Evolutionary conservation across 2,888 invertebrate species (phyloP).

Genomic region (Drosophila yooni): DNA sequence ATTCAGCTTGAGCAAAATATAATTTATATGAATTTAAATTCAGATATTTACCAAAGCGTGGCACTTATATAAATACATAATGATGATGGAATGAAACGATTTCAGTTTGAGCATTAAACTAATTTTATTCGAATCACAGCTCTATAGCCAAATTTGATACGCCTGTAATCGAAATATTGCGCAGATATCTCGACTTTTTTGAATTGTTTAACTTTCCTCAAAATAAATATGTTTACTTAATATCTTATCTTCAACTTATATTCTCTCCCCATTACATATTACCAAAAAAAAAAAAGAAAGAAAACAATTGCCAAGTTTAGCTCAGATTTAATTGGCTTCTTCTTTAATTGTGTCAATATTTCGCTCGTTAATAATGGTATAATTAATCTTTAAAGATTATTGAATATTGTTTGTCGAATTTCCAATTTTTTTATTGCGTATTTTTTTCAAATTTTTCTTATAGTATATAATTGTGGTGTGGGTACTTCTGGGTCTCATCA

Average conservation of each 20-base stretch:
- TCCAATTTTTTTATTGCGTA: background rate
- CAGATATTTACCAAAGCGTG: background rate
- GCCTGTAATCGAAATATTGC: background rate
- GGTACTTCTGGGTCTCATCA: conserved; percentile 31
- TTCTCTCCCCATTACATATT: background rate
- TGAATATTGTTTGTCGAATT: background rate
- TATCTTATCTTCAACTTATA: background rate
- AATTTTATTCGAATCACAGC: background rate
- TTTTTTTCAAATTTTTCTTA: background rate
- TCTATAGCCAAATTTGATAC: background rate
- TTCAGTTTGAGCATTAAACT: background rate
- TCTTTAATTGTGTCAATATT: background rate
- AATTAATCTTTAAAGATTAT: background rate
- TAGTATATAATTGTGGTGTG: conserved; percentile 4
- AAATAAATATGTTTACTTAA: background rate
- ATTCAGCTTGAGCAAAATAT: background rate
- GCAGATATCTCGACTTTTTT: background rate
- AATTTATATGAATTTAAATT: background rate
- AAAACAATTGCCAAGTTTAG: background rate
- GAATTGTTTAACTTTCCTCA: background rate
- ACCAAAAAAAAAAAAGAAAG: background rate
- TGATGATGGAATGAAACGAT: background rate
- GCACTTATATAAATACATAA: background rate
- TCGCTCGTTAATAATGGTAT: background rate
- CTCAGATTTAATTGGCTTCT: background rate